Conservation (phyloP, 1,140 invertebrate genomes). For the Eueides isabella region DNA sequence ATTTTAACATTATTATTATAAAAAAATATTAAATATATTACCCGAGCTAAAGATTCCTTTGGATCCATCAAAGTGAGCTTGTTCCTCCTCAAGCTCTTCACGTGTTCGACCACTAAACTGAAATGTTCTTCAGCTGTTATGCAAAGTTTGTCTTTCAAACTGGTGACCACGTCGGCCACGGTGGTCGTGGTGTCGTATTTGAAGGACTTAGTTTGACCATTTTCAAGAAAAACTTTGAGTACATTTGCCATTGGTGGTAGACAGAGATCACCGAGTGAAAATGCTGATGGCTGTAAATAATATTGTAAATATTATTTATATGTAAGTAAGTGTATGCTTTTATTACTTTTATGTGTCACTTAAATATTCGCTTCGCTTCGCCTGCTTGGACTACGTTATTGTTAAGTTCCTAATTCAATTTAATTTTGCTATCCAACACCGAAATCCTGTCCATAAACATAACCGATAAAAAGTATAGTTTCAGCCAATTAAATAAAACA, state of each 20-base stretch:
- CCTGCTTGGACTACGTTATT: no score
- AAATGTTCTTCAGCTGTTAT: constrained; percentile 92
- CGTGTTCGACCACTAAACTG: constrained; percentile 94
- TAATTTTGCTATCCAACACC: no score
- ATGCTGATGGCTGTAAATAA: constrained; percentile 86
- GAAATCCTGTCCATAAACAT: no score
- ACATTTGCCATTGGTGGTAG: constrained; percentile 96
- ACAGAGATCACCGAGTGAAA: constrained; percentile 89
- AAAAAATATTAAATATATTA: constrained; percentile 67
- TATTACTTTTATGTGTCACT: no score
- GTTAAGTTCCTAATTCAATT: no score
- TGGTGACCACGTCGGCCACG: constrained; percentile 93
- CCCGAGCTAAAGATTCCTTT: constrained; percentile 91
- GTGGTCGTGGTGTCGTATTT: constrained; percentile 96
- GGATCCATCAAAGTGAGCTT: constrained; percentile 93
- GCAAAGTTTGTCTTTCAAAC: constrained; percentile 92
- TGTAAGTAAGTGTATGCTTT: no score
- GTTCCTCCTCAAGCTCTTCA: constrained; percentile 92
- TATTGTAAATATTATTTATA: neutral
- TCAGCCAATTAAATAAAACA: no score
- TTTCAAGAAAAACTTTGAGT: constrained; percentile 96
- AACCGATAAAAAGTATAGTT: no score
- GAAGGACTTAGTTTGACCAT: constrained; percentile 98
- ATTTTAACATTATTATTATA: neutral
- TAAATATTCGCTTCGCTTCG: no score